Evolutionary conservation across 2,888 invertebrate genomes (phyloP).

Genomic region (Gisinianus flammeolus): DNA sequence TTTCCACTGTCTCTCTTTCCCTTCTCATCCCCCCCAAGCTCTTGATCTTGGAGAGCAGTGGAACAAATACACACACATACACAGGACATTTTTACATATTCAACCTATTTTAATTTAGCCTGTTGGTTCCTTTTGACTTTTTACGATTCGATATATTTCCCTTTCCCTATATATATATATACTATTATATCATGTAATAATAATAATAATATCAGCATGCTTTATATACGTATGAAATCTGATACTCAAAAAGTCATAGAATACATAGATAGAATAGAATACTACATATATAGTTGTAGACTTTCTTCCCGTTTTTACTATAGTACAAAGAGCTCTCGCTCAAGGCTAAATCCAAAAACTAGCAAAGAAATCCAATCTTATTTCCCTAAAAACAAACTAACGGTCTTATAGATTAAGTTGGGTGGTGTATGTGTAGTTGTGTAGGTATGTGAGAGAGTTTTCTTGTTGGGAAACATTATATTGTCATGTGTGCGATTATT

Average conservation of each 20-base stretch:
- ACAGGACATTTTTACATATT: neutral
- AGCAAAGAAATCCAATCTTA: constrained; percentile 26
- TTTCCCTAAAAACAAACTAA: constrained; percentile 32
- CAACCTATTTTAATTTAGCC: constrained; percentile 27
- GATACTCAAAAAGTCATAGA: neutral
- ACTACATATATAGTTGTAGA: neutral
- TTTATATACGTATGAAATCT: neutral
- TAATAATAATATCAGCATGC: too few relatives aligned
- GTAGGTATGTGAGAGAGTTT: too few relatives aligned
- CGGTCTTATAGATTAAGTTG: neutral
- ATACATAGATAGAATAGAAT: neutral
- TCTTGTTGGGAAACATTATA: too few relatives aligned
- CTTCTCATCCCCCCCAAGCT: neutral
- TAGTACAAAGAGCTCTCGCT: neutral
- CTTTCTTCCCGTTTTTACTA: neutral
- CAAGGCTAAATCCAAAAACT: constrained; percentile 5
- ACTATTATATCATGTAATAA: too few relatives aligned
- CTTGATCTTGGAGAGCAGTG: neutral
- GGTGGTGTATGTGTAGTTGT: neutral
- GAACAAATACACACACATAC: constrained; percentile 8
- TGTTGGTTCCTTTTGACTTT: constrained; percentile 10
- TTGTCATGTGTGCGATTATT: too few relatives aligned
- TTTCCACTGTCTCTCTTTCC: neutral
- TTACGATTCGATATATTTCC: too few relatives aligned
- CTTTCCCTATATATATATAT: too few relatives aligned